Evolutionary conservation across 2,888 invertebrate genomes (phyloP).

Genomic region (Odiellus spinosus): DNA sequence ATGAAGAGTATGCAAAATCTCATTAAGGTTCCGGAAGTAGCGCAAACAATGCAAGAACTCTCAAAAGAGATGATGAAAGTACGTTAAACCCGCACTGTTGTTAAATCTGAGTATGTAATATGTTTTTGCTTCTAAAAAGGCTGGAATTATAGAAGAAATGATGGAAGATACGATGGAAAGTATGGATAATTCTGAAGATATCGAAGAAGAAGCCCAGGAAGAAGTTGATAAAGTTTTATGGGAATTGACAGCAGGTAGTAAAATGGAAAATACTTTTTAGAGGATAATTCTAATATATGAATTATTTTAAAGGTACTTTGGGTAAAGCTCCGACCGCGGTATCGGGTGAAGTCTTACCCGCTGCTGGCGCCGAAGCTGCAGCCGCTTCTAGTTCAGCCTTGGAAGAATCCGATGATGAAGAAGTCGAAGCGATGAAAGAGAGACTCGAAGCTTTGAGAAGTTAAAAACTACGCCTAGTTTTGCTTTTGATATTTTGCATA

Average conservation of each 20-base stretch:
- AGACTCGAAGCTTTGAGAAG: conserved; percentile 73
- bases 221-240: conserved; percentile 58
- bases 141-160: conserved; percentile 98
- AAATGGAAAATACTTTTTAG: neutral
- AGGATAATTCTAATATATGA: neutral
- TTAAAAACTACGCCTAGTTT: conserved; percentile 35
- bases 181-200: conserved; percentile 73
- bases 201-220: conserved; percentile 88
- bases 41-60: conserved; percentile 89
- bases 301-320: conserved; percentile 43
- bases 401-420: conserved; percentile 41
- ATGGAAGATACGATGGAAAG: conserved; percentile 90
- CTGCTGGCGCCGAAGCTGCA: conserved; percentile 25
- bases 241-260: conserved; percentile 18
- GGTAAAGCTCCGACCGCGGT: conserved; percentile 67
- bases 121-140: conserved; percentile 31
- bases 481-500: too few species aligned
- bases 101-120: too few species aligned
- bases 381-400: conserved; percentile 26
- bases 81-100: neutral
- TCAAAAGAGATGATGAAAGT: conserved; percentile 96
- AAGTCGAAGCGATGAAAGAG: conserved; percentile 81
- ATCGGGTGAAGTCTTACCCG: conserved; percentile 34
- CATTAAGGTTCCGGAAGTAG: conserved; percentile 77
- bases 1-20: conserved; percentile 95